Conservation (phyloP, 2,797 vertebrate species). For the Myotis planiceps region DNA sequence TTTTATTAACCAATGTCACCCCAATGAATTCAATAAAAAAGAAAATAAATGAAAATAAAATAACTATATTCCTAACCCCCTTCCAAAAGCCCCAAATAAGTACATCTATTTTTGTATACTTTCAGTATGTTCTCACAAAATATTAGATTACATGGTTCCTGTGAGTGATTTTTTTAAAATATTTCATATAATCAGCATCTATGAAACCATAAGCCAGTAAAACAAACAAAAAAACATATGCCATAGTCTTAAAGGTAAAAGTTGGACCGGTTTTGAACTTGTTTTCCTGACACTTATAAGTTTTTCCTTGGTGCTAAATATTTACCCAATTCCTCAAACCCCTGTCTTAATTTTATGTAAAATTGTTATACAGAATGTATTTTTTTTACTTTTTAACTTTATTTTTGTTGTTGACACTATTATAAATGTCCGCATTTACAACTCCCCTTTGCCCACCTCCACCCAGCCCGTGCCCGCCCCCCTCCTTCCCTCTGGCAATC, state of each 20-base stretch:
- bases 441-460: background rate
- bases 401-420: too few species aligned
- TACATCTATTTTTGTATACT: background rate
- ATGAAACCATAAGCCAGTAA: background rate
- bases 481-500: background rate
- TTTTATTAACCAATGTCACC: background rate
- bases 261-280: background rate
- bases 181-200: background rate
- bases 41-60: background rate
- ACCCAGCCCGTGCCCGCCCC: background rate
- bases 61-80: background rate
- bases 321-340: background rate
- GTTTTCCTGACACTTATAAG: conserved; percentile 4
- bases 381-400: background rate
- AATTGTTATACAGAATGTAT: background rate
- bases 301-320: conserved; percentile 39
- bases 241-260: background rate
- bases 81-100: conserved; percentile 27
- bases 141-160: background rate
- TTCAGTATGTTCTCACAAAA: background rate
- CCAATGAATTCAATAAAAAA: background rate
- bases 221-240: background rate
- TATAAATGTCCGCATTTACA: too few species aligned
- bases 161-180: background rate
- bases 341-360: conserved; percentile 10